Conservation (phyloP, 2,113 vertebrate genomes). For the Notothenia rossii region DNA sequence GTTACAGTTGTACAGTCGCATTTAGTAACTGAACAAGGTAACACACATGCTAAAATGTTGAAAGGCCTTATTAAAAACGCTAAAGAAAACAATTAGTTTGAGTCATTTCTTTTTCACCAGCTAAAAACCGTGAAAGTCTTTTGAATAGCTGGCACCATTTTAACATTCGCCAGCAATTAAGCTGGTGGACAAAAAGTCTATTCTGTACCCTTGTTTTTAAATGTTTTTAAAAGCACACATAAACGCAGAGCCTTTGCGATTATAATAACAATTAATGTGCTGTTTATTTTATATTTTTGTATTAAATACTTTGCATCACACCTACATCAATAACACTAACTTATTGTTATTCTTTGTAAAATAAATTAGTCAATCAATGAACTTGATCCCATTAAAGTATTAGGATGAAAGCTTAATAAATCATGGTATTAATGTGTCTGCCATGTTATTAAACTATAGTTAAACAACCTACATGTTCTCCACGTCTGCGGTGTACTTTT, state of each 20-base stretch:
- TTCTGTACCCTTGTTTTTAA: too few species aligned
- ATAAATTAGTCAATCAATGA: background rate
- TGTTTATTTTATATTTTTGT: conserved; percentile 1
- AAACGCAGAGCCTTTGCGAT: background rate
- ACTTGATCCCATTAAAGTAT: conserved; percentile 1
- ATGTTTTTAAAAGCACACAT: background rate
- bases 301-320: background rate
- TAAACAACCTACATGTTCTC: conserved; percentile 17
- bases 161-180: too few species aligned
- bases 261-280: conserved; percentile 1
- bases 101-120: too few species aligned
- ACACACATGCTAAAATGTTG: too few species aligned
- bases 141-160: too few species aligned
- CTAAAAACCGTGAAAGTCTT: too few species aligned
- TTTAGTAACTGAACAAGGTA: too few species aligned
- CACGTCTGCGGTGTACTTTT: background rate
- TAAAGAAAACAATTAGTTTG: too few species aligned
- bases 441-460: conserved; percentile 4
- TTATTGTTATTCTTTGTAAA: conserved; percentile 6
- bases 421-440: conserved; percentile 29
- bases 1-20: too few species aligned
- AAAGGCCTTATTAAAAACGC: too few species aligned
- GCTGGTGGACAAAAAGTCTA: too few species aligned
- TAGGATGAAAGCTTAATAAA: conserved; percentile 20
- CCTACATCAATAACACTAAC: background rate